phyloP scores from a whole-genome alignment of 2,888 invertebrate species.

The Odontomyia ornata region DNA sequence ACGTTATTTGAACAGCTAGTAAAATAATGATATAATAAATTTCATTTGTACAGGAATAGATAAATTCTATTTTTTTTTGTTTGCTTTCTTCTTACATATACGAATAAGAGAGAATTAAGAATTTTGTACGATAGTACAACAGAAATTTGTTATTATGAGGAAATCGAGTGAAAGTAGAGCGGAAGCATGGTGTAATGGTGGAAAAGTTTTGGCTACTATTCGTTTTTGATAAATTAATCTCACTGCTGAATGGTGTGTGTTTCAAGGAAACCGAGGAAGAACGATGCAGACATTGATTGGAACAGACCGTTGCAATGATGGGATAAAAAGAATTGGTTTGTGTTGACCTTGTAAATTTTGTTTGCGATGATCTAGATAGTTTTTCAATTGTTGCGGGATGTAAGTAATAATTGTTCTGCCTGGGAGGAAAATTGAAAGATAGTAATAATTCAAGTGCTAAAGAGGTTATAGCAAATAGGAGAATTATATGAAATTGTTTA shows the following conservation, averaged over 20 bases:
- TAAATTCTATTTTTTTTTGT: too few species aligned
- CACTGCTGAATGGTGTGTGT: too few species aligned
- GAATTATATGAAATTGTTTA: too few species aligned
- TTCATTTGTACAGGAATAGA: neutral
- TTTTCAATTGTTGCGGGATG: neutral
- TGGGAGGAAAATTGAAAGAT: too few species aligned
- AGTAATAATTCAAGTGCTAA: too few species aligned
- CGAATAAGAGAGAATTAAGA: neutral
- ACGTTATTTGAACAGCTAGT: neutral
- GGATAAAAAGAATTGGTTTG: neutral
- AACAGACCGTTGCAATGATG: neutral
- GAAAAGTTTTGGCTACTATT: neutral
- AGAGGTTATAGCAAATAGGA: too few species aligned
- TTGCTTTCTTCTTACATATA: too few species aligned
- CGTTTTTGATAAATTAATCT: too few species aligned
- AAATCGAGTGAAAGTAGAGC: conserved; percentile 24
- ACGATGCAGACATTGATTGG: neutral
- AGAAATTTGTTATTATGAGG: neutral
- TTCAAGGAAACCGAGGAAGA: too few species aligned
- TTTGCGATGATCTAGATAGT: neutral
- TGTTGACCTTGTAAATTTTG: neutral
- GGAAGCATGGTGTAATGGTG: conserved; percentile 8
- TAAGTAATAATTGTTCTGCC: too few species aligned
- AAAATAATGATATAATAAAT: neutral
- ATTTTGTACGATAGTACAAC: neutral